These are phyloP conservation scores for Chloebia gouldiae DNA, from an alignment of 2,113 vertebrate species.

Conservation along the genomic window DNA sequence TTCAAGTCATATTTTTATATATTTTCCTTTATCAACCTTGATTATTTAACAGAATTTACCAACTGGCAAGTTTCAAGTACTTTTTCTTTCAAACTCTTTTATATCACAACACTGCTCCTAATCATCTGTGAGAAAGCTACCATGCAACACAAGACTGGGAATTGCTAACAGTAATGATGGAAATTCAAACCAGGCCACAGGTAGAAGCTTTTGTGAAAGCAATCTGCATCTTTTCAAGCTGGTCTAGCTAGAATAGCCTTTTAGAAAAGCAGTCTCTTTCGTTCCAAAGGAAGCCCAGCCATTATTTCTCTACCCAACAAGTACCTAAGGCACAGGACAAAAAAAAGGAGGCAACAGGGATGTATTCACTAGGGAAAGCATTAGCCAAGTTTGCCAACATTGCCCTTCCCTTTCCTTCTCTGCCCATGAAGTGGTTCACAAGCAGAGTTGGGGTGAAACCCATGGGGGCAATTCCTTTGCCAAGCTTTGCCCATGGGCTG, in stretches of 20 bases:
- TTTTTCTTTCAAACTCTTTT: background rate
- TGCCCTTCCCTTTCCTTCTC: background rate
- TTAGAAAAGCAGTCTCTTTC: background rate
- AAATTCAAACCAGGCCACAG: slow-evolving; percentile 29
- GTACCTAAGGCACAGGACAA: background rate
- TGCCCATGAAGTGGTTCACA: background rate
- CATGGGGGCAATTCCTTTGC: background rate
- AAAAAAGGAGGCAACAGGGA: background rate
- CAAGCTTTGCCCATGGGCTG: rapidly evolving
- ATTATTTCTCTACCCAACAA: background rate
- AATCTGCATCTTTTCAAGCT: slow-evolving; percentile 23
- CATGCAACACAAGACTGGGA: slow-evolving; percentile 32
- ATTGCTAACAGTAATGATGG: slow-evolving; percentile 23
- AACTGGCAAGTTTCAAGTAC: slow-evolving; percentile 3
- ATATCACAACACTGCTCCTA: background rate
- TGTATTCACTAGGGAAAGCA: background rate
- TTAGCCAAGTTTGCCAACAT: background rate
- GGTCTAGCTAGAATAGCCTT: background rate
- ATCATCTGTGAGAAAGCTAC: slow-evolving; percentile 57
- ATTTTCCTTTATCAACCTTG: slow-evolving; percentile 3
- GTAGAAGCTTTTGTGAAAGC: background rate
- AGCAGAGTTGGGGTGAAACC: background rate
- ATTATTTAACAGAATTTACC: slow-evolving; percentile 21
- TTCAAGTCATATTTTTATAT: slow-evolving; percentile 21
- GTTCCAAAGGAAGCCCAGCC: background rate